Base-by-base conservation (phyloP, 2,888 invertebrate species). In the Conus canariensis region DNA sequence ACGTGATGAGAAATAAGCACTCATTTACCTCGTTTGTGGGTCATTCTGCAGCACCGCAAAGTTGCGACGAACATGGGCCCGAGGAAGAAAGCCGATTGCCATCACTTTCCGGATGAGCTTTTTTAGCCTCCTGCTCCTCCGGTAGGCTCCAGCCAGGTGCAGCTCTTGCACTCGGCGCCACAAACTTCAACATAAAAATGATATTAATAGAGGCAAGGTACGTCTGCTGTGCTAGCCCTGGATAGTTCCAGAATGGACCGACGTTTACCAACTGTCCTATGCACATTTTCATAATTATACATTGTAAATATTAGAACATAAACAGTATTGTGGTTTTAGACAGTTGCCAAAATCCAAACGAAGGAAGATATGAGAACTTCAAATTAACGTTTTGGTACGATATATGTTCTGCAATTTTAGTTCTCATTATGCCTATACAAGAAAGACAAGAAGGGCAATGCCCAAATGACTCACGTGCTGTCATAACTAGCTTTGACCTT, bases 1-100 rank as follows among this genome's bases (percentile, higher is more conserved):
- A 74, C 22, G 74, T 74, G 74, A 74, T 74, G 10, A 74, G 74
- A 74, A 74, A 74, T 74, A 74, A 74, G 1, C 74, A 74, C 74
- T 74, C 74, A 74, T 74, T 74, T 74, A 74, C 74, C 74, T 74
- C 74, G n/a, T 74, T 74, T 74, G 74, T 74, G 74, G 74, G 74
- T 74, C 74, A 25, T 74, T 74, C 74, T 74, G 74, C 74, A 74
- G 74, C 74, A 74, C 12, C 74, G 74, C 74, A 74, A 74, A 74
- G 74, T 74, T 74, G 74, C 74, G 74, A 74, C 74, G 74, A 74
- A 74, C 74, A 74, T 74, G 74, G 74, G 74, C 74, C 74, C 74
- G 74, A 74, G 74, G 74, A 74, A 74, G 74, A 74, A 74, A 74
- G 74, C 74, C 74, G 74, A 74, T 74, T 74, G 74, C 74, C 74